Evolutionary conservation across 2,797 vertebrate genomes (phyloP).

Genomic region (Melanotaenia parkinsoni): DNA sequence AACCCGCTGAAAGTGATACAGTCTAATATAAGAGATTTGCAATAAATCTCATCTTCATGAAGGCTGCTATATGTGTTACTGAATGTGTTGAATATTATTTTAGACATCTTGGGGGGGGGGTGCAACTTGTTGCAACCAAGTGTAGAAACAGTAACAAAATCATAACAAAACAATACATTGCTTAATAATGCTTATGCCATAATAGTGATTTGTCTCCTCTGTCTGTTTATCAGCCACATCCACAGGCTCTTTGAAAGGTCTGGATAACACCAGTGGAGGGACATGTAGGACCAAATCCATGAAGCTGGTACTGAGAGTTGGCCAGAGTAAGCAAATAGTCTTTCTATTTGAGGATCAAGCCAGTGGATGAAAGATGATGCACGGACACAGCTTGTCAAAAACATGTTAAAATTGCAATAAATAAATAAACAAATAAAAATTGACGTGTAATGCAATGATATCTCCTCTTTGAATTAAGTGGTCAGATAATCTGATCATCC

Average conservation of each 20-base stretch:
- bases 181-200: background rate
- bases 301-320: slow-evolving; percentile 98
- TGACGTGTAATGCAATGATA: slow-evolving; percentile 24
- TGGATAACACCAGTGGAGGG: slow-evolving; percentile 95
- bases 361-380: background rate
- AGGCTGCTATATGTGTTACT: background rate
- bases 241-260: slow-evolving; percentile 90
- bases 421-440: background rate
- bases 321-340: slow-evolving; percentile 90
- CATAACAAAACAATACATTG: slow-evolving; percentile 17
- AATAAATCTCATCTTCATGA: slow-evolving; percentile 3
- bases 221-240: slow-evolving; percentile 90
- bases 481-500: slow-evolving; percentile 56
- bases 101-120: background rate
- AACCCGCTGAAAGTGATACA: background rate
- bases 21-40: slow-evolving; percentile 2
- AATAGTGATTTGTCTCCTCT: slow-evolving; percentile 8
- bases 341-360: slow-evolving; percentile 15
- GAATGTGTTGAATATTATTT: background rate
- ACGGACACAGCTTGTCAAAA: slow-evolving; percentile 3
- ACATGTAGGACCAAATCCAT: slow-evolving; percentile 95
- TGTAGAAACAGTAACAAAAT: slow-evolving; percentile 33
- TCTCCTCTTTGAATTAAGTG: slow-evolving; percentile 35
- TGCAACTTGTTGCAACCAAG: background rate
- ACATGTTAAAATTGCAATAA: slow-evolving; percentile 4